Conservation (phyloP, 2,888 invertebrate genomes). For the Drosophila aldrichi region DNA sequence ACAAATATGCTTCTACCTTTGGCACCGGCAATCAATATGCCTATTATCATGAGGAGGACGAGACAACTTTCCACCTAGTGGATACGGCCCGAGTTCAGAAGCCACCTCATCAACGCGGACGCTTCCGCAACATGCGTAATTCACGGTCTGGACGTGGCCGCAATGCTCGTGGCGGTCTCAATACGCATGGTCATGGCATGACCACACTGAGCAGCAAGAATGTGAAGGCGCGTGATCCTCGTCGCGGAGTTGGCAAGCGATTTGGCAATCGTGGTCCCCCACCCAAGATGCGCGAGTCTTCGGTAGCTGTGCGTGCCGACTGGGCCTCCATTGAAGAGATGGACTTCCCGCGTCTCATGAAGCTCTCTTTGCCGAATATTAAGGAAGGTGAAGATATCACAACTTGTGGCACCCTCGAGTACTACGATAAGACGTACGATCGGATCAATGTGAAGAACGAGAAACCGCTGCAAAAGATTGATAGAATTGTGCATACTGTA, state of each 20-base stretch:
- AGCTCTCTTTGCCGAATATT: conserved; percentile 95
- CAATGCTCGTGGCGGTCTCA: conserved; percentile 89
- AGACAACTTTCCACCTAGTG: conserved; percentile 99
- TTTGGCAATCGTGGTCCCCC: conserved; percentile 89
- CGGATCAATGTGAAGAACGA: conserved; percentile 98
- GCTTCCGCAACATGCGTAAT: conserved; percentile 93
- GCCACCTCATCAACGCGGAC: conserved; percentile 96
- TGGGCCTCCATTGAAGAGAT: conserved; percentile 99
- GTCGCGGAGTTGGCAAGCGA: conserved; percentile 86
- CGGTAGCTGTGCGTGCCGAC: conserved; percentile 97
- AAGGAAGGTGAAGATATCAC: conserved; percentile 93
- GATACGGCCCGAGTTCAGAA: conserved; percentile 97
- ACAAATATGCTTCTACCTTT: conserved; percentile 96
- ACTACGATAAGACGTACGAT: conserved; percentile 98
- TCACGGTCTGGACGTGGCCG: conserved; percentile 85
- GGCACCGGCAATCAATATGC: conserved; percentile 98
- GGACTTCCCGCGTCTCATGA: conserved; percentile 98
- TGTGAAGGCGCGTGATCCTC: conserved; percentile 91
- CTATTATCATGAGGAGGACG: conserved; percentile 99
- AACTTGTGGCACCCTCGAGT: conserved; percentile 97
- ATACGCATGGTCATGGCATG: conserved; percentile 89
- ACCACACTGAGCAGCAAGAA: conserved; percentile 94
- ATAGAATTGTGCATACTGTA: conserved; percentile 98
- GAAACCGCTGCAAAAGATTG: conserved; percentile 95
- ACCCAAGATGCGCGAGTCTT: conserved; percentile 97